Conservation (phyloP, 2,797 vertebrate genomes). For the Trachops cirrhosus region DNA sequence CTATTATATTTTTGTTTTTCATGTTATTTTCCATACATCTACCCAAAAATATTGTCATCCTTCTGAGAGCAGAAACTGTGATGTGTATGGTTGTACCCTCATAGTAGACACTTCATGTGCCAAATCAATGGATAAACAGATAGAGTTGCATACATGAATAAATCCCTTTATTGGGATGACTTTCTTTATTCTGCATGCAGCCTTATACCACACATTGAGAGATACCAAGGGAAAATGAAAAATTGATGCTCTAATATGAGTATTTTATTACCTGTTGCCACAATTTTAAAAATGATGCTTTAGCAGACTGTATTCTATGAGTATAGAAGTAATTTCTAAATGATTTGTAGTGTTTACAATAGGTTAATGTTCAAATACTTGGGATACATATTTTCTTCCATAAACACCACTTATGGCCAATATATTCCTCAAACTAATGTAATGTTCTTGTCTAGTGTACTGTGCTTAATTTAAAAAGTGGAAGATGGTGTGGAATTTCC, state of each 20-base stretch:
- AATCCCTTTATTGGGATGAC: not conserved
- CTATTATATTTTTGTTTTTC: not conserved
- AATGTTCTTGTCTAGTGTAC: constrained; percentile 28
- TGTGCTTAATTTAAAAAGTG: constrained; percentile 49
- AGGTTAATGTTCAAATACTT: constrained; percentile 49
- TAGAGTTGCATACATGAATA: not conserved
- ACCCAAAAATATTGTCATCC: not conserved
- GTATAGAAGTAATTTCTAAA: constrained; percentile 1
- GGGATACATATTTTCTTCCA: constrained; percentile 6
- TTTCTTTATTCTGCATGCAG: not conserved
- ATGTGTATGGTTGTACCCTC: not conserved
- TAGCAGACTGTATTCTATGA: not conserved
- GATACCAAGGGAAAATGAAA: constrained; percentile 1
- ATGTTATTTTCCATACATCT: not conserved
- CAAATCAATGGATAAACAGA: not conserved
- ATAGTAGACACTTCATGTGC: not conserved
- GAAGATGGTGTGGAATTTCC: constrained; percentile 21
- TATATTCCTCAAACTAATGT: constrained; percentile 31
- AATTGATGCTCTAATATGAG: not conserved
- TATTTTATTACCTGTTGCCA: constrained; percentile 3
- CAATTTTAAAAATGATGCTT: constrained; percentile 9
- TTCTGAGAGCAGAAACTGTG: not conserved
- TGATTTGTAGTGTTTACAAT: constrained; percentile 46
- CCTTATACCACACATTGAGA: not conserved
- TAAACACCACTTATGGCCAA: constrained; percentile 45